Percentiles rank a stretch among this genome's conserved stretches.
Conservation (phyloP, 2,797 vertebrate species). For the Podarcis lilfordi region DNA sequence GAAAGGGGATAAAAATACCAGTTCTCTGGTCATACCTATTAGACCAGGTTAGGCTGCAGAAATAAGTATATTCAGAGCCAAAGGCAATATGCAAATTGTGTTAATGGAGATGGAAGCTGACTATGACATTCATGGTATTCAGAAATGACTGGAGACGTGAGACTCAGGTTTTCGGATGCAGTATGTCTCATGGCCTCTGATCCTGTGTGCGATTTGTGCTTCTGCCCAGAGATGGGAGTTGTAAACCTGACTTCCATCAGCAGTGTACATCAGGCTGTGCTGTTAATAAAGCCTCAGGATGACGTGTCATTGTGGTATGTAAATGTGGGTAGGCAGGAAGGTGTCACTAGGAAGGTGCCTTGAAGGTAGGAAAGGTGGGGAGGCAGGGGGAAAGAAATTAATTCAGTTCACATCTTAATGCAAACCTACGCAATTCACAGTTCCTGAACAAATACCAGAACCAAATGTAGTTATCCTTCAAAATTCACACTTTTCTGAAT, state of each 20-base stretch:
- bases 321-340: constrained; percentile 3
- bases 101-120: not conserved
- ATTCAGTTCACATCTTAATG: too few relatives aligned
- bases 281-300: not conserved
- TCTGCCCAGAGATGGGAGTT: constrained; percentile 3
- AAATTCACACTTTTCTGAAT: too few relatives aligned
- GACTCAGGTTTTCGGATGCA: not conserved
- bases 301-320: constrained; percentile 7
- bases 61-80: not conserved
- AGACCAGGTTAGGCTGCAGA: not conserved
- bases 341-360: constrained; percentile 3
- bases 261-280: not conserved
- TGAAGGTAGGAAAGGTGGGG: not conserved
- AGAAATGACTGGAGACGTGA: not conserved
- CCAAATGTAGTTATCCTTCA: too few relatives aligned
- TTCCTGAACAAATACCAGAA: too few relatives aligned
- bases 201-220: constrained; percentile 9
- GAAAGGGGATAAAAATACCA: not conserved
- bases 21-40: not conserved
- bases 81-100: too few relatives aligned
- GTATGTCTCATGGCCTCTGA: not conserved
- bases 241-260: not conserved
- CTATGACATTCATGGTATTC: not conserved
- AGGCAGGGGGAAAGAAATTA: not conserved
- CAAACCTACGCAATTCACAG: too few relatives aligned